Percentiles rank a stretch among this genome's conserved stretches.
phyloP scores from a whole-genome alignment of 2,888 invertebrate genomes.

The Pollenia griseotomentosa region DNA sequence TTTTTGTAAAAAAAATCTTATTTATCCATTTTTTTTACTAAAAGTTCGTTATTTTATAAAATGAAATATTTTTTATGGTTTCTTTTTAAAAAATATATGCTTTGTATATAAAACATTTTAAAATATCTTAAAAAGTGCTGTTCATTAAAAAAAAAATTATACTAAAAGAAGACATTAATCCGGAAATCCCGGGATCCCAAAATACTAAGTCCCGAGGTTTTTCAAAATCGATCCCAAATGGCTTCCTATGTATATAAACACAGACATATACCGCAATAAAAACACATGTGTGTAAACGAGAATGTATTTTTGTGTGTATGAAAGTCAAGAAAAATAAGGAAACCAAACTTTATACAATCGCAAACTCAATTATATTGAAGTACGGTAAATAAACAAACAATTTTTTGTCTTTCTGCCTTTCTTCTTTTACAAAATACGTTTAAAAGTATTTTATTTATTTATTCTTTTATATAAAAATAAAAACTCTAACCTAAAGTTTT shows the following conservation, averaged over 20 bases:
- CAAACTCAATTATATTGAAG: conserved; percentile 35
- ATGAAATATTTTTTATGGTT: too few species aligned
- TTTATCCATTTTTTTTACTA: too few species aligned
- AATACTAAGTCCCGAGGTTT: too few species aligned
- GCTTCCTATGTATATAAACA: background rate
- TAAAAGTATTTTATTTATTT: background rate
- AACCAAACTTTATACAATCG: conserved; percentile 10
- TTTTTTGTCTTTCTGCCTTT: background rate
- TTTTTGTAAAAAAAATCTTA: too few species aligned
- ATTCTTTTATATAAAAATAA: background rate
- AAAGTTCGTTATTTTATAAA: too few species aligned
- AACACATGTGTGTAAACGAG: background rate
- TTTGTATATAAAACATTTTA: too few species aligned
- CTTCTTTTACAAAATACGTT: conserved; percentile 6
- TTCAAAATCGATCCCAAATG: background rate
- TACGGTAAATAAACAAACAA: conserved; percentile 18
- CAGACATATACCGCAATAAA: background rate
- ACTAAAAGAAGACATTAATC: too few species aligned
- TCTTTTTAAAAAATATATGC: too few species aligned
- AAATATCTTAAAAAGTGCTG: too few species aligned
- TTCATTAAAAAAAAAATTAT: too few species aligned
- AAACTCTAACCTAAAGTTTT: background rate
- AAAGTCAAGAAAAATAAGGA: background rate
- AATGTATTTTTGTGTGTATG: background rate
- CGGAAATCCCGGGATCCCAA: too few species aligned